A percentile compares a stretch with the other conserved stretches of the same genome.
These are phyloP conservation scores for Eriocheir sinensis DNA, from an alignment of 1,140 invertebrate genomes.

Conservation along the genomic window DNA sequence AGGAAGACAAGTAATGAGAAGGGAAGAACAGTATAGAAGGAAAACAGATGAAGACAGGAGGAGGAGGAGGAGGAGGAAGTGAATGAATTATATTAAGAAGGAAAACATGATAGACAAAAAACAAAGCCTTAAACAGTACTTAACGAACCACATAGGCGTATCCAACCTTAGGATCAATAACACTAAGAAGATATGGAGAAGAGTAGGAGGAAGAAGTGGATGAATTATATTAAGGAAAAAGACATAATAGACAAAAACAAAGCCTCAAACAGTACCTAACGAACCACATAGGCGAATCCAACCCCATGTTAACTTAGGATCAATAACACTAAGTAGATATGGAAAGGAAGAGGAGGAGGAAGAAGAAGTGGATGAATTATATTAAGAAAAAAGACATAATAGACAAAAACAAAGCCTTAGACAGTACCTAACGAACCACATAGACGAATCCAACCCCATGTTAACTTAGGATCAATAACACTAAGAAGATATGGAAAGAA, in stretches of 20 bases:
- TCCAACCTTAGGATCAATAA: neutral
- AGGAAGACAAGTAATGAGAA: too few species aligned
- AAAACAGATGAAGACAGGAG: neutral
- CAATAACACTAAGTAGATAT: neutral
- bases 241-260: neutral
- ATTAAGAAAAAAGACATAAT: neutral
- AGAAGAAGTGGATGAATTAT: neutral
- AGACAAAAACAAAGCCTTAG: too few species aligned
- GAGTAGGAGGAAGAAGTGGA: neutral
- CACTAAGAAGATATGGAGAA: neutral
- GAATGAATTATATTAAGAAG: neutral
- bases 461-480: too few species aligned
- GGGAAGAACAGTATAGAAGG: neutral
- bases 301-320: too few species aligned
- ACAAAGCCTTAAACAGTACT: neutral
- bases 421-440: too few species aligned
- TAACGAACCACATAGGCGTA: too few species aligned
- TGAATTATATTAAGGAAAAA: neutral
- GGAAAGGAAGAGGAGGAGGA: conserved; percentile 19
- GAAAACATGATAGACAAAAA: neutral
- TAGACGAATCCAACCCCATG: too few species aligned
- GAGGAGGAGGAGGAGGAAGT: neutral
- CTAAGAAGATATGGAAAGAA: neutral
- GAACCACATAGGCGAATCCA: too few species aligned
- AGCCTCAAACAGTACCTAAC: too few species aligned